A percentile compares a stretch with the other conserved stretches of the same genome.
Evolutionary conservation across 1,140 invertebrate species (phyloP).

Genomic region (Drosophila ambigua): DNA sequence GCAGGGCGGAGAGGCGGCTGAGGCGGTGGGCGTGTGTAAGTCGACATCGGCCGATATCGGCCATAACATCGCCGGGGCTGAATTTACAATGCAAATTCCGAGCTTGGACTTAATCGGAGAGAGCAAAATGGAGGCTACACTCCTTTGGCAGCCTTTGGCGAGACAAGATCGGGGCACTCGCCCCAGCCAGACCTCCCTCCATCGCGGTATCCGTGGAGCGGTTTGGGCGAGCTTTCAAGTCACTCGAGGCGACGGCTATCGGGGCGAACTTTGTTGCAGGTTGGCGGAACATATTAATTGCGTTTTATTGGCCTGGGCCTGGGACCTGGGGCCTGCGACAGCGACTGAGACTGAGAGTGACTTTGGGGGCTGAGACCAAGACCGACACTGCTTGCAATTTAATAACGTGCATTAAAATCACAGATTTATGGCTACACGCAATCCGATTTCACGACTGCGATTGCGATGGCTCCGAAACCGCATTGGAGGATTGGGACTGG

Average conservation of each 20-base stretch:
- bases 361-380: background rate
- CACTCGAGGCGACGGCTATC: conserved; percentile 19
- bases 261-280: conserved; percentile 72
- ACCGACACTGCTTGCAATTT: conserved; percentile 69
- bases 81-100: conserved; percentile 79
- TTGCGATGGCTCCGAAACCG: conserved; percentile 34
- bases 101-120: conserved; percentile 59
- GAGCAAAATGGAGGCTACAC: conserved; percentile 55
- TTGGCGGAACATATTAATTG: conserved; percentile 81
- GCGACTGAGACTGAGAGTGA: background rate
- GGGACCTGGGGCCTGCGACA: background rate
- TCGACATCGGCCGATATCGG: conserved; percentile 57
- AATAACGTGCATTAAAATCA: conserved; percentile 82
- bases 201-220: conserved; percentile 39
- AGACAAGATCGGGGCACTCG: conserved; percentile 4
- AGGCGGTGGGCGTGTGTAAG: background rate
- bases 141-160: background rate
- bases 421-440: conserved; percentile 80
- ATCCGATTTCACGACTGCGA: conserved; percentile 73
- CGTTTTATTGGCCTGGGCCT: conserved; percentile 74
- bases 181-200: conserved; percentile 9
- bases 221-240: conserved; percentile 65
- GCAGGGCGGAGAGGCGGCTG: background rate
- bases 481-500: conserved; percentile 19
- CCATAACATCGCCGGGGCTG: conserved; percentile 38